phyloP scores from a whole-genome alignment of 2,113 vertebrate genomes.

The Pyrgilauda ruficollis region DNA sequence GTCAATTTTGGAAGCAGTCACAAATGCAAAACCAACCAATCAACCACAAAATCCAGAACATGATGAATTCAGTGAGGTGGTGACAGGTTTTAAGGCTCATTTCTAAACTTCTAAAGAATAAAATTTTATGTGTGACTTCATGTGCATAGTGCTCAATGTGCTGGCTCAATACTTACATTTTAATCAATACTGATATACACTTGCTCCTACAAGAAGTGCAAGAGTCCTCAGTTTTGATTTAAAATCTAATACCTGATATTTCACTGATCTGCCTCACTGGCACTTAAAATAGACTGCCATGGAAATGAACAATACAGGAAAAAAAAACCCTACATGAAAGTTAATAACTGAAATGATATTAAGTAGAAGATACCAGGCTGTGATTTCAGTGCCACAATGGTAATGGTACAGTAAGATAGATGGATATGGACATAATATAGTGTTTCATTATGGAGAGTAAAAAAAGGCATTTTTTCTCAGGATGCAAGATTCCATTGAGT shows the following conservation, averaged over 20 bases:
- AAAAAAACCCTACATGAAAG: not conserved
- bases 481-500: conserved; percentile 19
- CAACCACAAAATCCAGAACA: not conserved
- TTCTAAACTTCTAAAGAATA: not conserved
- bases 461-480: conserved; percentile 30
- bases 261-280: not conserved
- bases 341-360: not conserved
- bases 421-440: not conserved
- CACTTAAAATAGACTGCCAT: not conserved
- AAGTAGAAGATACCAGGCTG: not conserved
- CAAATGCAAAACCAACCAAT: not conserved
- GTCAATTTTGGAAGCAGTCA: not conserved
- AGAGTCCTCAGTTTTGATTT: not conserved
- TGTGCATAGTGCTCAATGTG: rapidly evolving
- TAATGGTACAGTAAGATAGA: not conserved
- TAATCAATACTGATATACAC: not conserved
- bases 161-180: not conserved
- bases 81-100: not conserved
- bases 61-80: not conserved
- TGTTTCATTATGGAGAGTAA: not conserved
- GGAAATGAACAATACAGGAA: not conserved
- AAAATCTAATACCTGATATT: not conserved
- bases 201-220: not conserved
- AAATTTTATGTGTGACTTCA: not conserved
- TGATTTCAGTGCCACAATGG: not conserved